Evolutionary conservation across 2,113 vertebrate species (phyloP).

Genomic region (Andinoacara biseriatus): DNA sequence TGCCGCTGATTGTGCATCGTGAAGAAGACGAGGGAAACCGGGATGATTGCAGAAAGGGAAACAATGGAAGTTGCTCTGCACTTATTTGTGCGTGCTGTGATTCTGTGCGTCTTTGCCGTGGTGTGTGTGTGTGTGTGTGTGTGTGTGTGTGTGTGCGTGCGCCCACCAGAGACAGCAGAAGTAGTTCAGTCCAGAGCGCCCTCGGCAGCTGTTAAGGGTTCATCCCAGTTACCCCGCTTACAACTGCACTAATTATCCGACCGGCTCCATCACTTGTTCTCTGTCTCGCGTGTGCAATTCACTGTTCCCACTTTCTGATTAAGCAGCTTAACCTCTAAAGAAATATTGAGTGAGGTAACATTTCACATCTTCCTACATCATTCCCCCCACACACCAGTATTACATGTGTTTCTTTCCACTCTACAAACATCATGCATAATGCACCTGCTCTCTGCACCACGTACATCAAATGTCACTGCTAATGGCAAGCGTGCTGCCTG

Average conservation of each 20-base stretch:
- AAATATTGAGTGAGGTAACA: not conserved
- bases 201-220: slow-evolving; percentile 29
- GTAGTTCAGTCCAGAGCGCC: not conserved
- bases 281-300: not conserved
- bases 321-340: not conserved
- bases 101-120: not conserved
- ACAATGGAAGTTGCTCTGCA: slow-evolving; percentile 25
- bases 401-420: not conserved
- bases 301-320: not conserved
- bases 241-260: slow-evolving; percentile 25
- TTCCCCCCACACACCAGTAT: not conserved
- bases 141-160: not conserved
- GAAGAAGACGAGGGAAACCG: slow-evolving; percentile 6
- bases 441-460: slow-evolving; percentile 17
- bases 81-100: not conserved
- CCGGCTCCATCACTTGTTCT: not conserved
- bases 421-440: slow-evolving; percentile 56
- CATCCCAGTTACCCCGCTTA: slow-evolving; percentile 32
- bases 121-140: not conserved
- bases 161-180: not conserved
- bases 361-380: not conserved
- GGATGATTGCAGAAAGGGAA: slow-evolving; percentile 51
- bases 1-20: slow-evolving; percentile 50
- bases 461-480: slow-evolving; percentile 31
- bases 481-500: slow-evolving; percentile 34